Conservation (phyloP, 2,113 vertebrate species). For the Tyrannus savana region DNA sequence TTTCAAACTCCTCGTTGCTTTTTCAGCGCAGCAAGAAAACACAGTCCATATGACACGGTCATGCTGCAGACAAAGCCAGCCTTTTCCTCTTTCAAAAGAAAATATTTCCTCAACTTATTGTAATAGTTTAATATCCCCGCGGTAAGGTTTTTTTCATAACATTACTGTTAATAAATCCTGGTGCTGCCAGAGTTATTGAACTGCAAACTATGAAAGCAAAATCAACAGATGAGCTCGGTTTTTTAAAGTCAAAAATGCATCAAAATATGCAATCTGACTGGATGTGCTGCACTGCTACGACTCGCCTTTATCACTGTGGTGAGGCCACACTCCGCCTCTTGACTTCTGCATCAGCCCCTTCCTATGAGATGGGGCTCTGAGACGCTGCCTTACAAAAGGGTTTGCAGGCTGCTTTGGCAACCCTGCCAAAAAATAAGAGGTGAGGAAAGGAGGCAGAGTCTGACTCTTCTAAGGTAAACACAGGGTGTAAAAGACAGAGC, state of each 20-base stretch:
- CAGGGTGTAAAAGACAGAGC: neutral
- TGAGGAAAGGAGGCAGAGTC: neutral
- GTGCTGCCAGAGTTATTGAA: neutral
- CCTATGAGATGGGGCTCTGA: neutral
- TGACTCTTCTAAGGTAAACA: neutral
- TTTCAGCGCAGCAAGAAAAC: conserved; percentile 27
- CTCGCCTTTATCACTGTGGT: fast-evolving
- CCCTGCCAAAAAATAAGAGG: neutral
- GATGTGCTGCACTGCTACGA: neutral
- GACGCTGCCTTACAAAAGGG: neutral
- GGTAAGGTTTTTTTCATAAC: neutral
- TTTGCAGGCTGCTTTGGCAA: neutral
- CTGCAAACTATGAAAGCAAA: neutral
- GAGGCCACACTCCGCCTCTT: neutral
- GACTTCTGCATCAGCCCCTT: neutral
- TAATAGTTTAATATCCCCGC: neutral
- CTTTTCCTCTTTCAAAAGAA: conserved; percentile 32
- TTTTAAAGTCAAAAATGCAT: neutral
- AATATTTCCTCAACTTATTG: conserved; percentile 36
- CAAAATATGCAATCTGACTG: neutral
- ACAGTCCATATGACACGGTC: neutral
- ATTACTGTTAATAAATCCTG: conserved; percentile 11
- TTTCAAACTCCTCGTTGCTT: conserved; percentile 34
- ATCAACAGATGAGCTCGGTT: neutral
- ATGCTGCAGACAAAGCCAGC: conserved; percentile 18